Evolutionary conservation across 1,140 invertebrate species (phyloP).

Genomic region (Heliconius melpomene): DNA sequence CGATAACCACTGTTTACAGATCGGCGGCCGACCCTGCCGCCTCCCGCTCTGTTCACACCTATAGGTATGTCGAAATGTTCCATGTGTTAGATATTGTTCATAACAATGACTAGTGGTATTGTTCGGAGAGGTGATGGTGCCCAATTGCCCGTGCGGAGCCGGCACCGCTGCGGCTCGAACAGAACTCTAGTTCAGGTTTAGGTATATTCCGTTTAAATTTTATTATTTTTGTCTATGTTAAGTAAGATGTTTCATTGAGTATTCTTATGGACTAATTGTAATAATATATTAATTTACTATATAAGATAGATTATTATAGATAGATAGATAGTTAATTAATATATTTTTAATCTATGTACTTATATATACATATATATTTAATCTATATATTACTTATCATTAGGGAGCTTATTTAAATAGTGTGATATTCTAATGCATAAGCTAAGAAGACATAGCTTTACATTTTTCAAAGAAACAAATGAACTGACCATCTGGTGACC

Average conservation of each 20-base stretch:
- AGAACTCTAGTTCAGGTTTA: not conserved
- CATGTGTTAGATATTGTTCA: constrained; percentile 60
- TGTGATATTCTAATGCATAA: not conserved
- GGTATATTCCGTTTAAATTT: not conserved
- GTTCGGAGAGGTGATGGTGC: not conserved
- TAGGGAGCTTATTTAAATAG: not conserved
- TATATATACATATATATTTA: too few relatives aligned
- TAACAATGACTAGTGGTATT: constrained; percentile 50
- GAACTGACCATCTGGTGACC: constrained; percentile 66
- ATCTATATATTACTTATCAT: not conserved
- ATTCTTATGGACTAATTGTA: not conserved
- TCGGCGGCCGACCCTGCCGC: constrained; percentile 74
- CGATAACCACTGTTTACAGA: constrained; percentile 79
- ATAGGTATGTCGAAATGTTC: constrained; percentile 72
- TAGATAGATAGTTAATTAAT: too few relatives aligned
- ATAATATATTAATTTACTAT: not conserved
- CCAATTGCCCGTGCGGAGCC: not conserved
- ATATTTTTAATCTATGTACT: too few relatives aligned
- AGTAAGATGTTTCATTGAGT: not conserved
- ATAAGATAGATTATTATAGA: too few relatives aligned
- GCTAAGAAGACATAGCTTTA: not conserved
- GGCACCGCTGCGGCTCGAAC: not conserved
- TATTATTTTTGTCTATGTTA: not conserved
- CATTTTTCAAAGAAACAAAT: constrained; percentile 39
- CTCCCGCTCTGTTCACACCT: constrained; percentile 72